A percentile compares a stretch with the other conserved stretches of the same genome.
phyloP scores from a whole-genome alignment of 2,113 vertebrate genomes.

The Herpetotheres cachinnans region DNA sequence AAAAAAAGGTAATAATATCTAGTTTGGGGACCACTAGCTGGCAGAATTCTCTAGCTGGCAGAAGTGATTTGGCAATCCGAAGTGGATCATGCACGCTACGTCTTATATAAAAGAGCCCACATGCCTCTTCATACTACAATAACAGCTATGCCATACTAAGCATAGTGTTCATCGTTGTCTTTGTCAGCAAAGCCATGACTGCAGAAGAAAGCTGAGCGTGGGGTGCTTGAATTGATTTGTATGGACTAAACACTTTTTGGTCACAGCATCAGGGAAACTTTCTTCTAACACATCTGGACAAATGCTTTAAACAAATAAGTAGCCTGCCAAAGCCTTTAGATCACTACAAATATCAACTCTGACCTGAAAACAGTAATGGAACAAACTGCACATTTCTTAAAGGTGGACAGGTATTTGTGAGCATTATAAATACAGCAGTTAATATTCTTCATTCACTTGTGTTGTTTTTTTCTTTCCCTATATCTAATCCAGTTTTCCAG shows the following conservation, averaged over 20 bases:
- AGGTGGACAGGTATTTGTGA: background rate
- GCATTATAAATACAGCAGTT: background rate
- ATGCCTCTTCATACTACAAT: background rate
- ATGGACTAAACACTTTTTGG: background rate
- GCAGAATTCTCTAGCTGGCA: background rate
- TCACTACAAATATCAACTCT: background rate
- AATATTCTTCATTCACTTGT: background rate
- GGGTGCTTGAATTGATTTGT: background rate
- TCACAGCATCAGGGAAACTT: background rate
- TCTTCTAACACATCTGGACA: background rate
- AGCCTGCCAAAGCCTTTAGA: background rate
- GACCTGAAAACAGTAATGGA: background rate
- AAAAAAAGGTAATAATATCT: background rate
- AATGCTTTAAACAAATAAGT: background rate
- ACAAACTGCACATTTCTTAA: background rate
- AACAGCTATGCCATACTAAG: slow-evolving; percentile 7
- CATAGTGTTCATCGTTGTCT: background rate
- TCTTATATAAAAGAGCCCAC: background rate
- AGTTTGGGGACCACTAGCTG: background rate
- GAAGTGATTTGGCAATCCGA: background rate
- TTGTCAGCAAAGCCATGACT: background rate
- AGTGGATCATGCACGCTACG: background rate
- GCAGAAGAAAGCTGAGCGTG: background rate
- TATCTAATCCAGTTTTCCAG: background rate
- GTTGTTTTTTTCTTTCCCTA: background rate